Evolutionary conservation across 2,113 vertebrate genomes (phyloP).

Genomic region (Paramormyrops kingsleyae): DNA sequence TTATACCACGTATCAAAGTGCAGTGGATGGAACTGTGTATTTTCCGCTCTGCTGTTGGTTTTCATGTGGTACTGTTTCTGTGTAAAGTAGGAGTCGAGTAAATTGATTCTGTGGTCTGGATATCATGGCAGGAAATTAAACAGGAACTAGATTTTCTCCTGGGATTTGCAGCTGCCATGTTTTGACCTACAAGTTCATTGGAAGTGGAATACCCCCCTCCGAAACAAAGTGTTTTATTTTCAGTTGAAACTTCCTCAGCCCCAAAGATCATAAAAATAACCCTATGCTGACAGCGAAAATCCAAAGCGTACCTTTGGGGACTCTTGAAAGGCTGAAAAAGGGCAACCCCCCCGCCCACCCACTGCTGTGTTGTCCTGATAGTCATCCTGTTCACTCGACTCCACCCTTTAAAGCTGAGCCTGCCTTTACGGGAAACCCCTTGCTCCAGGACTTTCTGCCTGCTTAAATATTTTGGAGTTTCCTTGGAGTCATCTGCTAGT

Average conservation of each 20-base stretch:
- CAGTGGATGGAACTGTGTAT: neutral
- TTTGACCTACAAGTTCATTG: neutral
- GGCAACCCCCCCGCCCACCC: neutral
- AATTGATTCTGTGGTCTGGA: neutral
- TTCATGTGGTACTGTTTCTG: neutral
- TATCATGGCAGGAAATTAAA: neutral
- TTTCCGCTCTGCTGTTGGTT: neutral
- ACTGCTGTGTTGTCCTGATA: neutral
- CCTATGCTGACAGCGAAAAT: neutral
- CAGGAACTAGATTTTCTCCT: constrained; percentile 7
- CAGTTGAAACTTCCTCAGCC: neutral
- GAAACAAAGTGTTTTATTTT: neutral
- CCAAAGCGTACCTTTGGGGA: neutral
- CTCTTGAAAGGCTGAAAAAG: neutral
- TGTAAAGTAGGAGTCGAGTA: neutral
- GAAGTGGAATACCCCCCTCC: neutral
- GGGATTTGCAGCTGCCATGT: neutral
- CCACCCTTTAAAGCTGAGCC: neutral
- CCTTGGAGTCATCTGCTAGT: neutral
- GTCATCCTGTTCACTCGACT: neutral
- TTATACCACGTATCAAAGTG: neutral
- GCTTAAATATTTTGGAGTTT: neutral
- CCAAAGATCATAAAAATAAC: neutral
- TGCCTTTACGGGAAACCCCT: neutral
- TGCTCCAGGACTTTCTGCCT: neutral